Evolutionary conservation across 1,140 invertebrate species (phyloP).

Genomic region (Euwallacea fornicatus): DNA sequence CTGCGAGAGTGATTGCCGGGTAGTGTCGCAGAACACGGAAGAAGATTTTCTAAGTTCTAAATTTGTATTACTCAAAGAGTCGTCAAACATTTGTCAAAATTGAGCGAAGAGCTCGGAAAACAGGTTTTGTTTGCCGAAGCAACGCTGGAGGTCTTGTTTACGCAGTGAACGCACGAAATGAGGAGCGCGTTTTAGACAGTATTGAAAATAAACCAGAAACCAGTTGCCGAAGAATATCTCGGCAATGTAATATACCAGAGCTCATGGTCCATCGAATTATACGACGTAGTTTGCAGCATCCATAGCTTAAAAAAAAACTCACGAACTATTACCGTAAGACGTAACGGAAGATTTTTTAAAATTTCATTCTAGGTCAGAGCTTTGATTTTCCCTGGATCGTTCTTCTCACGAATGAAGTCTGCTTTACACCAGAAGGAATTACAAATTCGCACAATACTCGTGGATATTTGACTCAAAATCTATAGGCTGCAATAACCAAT

Average conservation of each 20-base stretch:
- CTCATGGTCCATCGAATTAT: conserved; percentile 13
- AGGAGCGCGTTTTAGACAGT: conserved; percentile 9
- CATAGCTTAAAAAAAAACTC: background rate
- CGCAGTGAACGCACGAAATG: conserved; percentile 23
- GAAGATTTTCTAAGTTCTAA: background rate
- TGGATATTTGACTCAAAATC: conserved; percentile 12
- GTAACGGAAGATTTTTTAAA: conserved; percentile 7
- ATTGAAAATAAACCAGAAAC: conserved; percentile 19
- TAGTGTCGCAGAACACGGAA: conserved; percentile 2
- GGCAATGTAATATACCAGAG: conserved; percentile 20
- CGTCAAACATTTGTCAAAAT: conserved; percentile 9
- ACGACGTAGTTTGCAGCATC: conserved; percentile 12
- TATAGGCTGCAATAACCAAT: background rate
- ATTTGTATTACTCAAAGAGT: background rate
- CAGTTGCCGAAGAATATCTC: conserved; percentile 21
- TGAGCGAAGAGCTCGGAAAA: conserved; percentile 8
- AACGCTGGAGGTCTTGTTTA: conserved; percentile 11
- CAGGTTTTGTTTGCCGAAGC: conserved; percentile 9
- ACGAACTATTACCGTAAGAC: conserved; percentile 7
- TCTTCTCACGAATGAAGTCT: conserved; percentile 12
- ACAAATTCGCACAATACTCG: conserved; percentile 13
- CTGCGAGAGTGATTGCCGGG: background rate
- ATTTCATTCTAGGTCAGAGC: conserved; percentile 14
- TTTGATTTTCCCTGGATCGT: conserved; percentile 3
- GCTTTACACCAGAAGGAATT: conserved; percentile 10